These are phyloP conservation scores for Molothrus ater DNA, from an alignment of 2,797 vertebrate genomes.

Conservation along the genomic window DNA sequence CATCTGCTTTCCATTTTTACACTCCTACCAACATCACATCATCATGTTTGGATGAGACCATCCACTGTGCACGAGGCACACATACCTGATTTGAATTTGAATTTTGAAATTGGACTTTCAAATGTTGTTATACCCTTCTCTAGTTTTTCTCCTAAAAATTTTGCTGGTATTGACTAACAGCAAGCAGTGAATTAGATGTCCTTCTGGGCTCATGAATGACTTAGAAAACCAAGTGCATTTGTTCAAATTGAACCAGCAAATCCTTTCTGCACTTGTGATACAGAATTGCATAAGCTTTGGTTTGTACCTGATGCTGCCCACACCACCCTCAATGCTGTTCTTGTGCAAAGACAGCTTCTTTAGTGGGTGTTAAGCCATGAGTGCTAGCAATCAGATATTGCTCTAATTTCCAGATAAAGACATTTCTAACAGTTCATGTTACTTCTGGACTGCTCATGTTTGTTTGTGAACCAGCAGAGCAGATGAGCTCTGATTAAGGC, in stretches of 20 bases:
- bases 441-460: not conserved
- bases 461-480: not conserved
- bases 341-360: not conserved
- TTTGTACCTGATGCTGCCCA: not conserved
- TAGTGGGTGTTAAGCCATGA: not conserved
- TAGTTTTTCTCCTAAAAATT: not conserved
- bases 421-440: not conserved
- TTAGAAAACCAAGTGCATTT: slow-evolving; percentile 16
- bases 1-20: slow-evolving; percentile 67
- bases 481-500: not conserved
- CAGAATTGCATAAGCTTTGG: not conserved
- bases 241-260: not conserved
- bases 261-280: not conserved
- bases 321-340: not conserved
- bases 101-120: not conserved
- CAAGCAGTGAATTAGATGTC: no score
- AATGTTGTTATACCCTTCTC: not conserved
- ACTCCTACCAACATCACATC: not conserved
- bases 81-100: not conserved
- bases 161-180: not conserved
- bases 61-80: not conserved
- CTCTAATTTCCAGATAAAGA: not conserved
- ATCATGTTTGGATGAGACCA: slow-evolving; percentile 17
- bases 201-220: not conserved
- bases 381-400: not conserved